Conservation (phyloP, 2,113 vertebrate species). For the Triplophysa dalaica region DNA sequence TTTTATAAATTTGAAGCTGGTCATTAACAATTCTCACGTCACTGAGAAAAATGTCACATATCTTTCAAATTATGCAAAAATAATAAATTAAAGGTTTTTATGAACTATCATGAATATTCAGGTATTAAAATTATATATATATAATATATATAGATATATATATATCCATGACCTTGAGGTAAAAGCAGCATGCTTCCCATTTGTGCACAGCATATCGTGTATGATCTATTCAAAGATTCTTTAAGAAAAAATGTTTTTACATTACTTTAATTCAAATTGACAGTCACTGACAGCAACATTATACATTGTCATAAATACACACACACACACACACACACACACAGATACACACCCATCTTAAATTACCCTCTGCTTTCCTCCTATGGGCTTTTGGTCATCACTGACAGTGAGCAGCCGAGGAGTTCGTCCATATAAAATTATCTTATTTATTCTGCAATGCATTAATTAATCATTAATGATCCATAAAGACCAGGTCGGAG, state of each 20-base stretch:
- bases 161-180: no score
- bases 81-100: no score
- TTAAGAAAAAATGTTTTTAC: background rate
- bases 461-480: slow-evolving; percentile 81
- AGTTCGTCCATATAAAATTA: slow-evolving; percentile 67
- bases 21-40: background rate
- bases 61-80: no score
- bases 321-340: background rate
- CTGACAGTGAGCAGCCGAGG: slow-evolving; percentile 31
- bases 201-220: no score
- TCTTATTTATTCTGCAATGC: slow-evolving; percentile 66
- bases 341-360: background rate
- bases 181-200: no score
- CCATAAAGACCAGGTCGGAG: slow-evolving; percentile 74
- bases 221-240: background rate
- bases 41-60: no score
- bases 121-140: no score
- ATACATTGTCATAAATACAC: background rate
- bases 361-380: slow-evolving; percentile 6
- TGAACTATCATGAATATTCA: no score
- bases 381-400: slow-evolving; percentile 16
- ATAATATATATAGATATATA: no score
- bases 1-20: background rate
- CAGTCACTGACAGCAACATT: background rate
- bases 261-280: background rate